Conservation (phyloP, 2,113 vertebrate genomes). For the Cephalopterus ornatus region DNA sequence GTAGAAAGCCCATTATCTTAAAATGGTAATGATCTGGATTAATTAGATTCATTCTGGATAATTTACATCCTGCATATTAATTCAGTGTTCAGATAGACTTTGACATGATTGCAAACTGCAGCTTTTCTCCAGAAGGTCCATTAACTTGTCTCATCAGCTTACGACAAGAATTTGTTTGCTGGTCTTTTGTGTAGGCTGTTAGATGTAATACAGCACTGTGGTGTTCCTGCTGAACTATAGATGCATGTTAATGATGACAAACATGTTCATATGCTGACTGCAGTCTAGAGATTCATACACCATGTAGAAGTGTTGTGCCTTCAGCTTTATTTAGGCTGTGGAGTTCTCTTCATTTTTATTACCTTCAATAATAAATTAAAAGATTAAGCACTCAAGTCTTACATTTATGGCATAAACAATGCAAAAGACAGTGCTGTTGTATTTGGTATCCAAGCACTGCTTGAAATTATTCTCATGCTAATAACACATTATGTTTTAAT, state of each 20-base stretch:
- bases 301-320: not conserved
- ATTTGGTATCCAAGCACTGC: not conserved
- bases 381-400: not conserved
- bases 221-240: not conserved
- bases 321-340: not conserved
- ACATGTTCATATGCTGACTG: not conserved
- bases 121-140: constrained; percentile 25
- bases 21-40: not conserved
- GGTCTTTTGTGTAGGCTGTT: constrained; percentile 10
- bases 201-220: not conserved
- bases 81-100: constrained; percentile 24
- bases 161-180: constrained; percentile 27
- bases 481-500: not conserved
- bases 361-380: not conserved
- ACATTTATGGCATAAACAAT: not conserved
- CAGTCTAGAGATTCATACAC: not conserved
- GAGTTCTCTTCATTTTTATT: not conserved
- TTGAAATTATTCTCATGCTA: not conserved
- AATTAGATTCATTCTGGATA: not conserved
- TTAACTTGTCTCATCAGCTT: not conserved
- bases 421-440: not conserved
- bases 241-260: not conserved
- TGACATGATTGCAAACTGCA: constrained; percentile 1
- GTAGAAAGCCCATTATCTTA: not conserved
- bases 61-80: constrained; percentile 14